Evolutionary conservation across 2,888 invertebrate genomes (phyloP), one percentile per base, ranked within the genome.

Genomic region (Apamea epomidion): DNA sequence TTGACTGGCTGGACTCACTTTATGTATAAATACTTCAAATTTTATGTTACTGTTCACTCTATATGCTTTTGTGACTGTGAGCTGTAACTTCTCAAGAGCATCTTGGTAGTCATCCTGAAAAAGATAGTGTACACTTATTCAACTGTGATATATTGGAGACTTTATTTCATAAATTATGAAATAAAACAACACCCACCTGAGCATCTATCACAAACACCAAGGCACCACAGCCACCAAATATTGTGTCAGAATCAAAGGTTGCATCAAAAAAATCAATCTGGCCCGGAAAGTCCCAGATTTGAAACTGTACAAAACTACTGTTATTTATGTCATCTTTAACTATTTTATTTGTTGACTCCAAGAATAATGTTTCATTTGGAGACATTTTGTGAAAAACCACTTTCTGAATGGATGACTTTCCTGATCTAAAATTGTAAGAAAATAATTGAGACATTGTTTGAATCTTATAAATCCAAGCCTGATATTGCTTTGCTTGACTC

Each of bases 311-410:
- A 97, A 99, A 99, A 92, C 99, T 97, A 89, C 98, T 98, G 95
- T 99, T 99, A 91, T 99, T 99, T 85, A 99, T 99, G 93, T 99
- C 99, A 97, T 99, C 99, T 96, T 99, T 99, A 6, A 99, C 99
- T 90, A 99, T 99, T 97, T 99, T 99, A 94, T 99, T 99, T 74
- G 99, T 99, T 87, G 99, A 99, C 95, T 99, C 99, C 87, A 99
- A 97, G 94, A 99, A 99, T 77, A 99, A 97, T 0, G 99, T 99
- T 97, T 99, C 99, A 97, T 99, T 99, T 2, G 99, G 99, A 4
- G 99, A 99, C 99, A 99, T 99, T 97, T 99, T 99, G 95, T 99
- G 99, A 94, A 99, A 99, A n/a, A 99, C 99, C 8, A 99, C 99
- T 97, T 99, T 99, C 94, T 99, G 99, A 92, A 99, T 99, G 0